Evolutionary conservation across 2,888 invertebrate genomes (phyloP), one percentile per base, ranked within the genome.

Genomic region (Glyphotaelius pellucidus): DNA sequence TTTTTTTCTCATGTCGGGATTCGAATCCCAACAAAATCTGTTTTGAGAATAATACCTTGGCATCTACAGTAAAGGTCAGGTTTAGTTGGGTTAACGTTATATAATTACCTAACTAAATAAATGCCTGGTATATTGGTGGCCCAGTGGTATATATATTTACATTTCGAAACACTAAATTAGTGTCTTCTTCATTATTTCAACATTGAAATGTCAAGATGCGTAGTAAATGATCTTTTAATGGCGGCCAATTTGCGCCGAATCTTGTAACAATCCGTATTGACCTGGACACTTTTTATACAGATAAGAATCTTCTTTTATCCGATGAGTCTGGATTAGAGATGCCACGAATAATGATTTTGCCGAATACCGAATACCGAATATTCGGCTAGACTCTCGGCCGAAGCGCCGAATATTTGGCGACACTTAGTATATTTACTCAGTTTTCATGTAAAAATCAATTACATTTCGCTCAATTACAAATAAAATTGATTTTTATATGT

Each of bases 151-250:
- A 31, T 35, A 32, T 83, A 35, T 83, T 32, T 83, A 83, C 83
- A 83, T 83, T 83, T 32, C 83, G 83, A 32, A 83, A 83, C 31
- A 83, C 15, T 83, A 83, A 83, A 83, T 32, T 32, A 83, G 83
- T 32, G 11, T 5, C 83, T 3, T 35, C 83, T 83, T 83, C 30
- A 81, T 81, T 81, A 81, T 81, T 81, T 81, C 83, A 32, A 19
- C 83, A 83, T 83, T 83, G 15, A 83, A 83, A 83, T 83, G 83
- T 83, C 83, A 83, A 83, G 83, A 83, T 31, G 31, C 81, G 83
- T 32, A 83, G 32, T 83, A 83, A 83, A 83, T 83, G 83, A 83
- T 83, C 35, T 31, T 83, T 83, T 32, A 83, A 83, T 35, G 15
- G 12, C 1, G 83, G 32, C 83, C 30, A 83, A 32, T 35, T 83